Percentiles rank a stretch among this genome's conserved stretches.
These are phyloP conservation scores for Gryon sp. DNA, from an alignment of 1,140 invertebrate species.

Conservation along the genomic window DNA sequence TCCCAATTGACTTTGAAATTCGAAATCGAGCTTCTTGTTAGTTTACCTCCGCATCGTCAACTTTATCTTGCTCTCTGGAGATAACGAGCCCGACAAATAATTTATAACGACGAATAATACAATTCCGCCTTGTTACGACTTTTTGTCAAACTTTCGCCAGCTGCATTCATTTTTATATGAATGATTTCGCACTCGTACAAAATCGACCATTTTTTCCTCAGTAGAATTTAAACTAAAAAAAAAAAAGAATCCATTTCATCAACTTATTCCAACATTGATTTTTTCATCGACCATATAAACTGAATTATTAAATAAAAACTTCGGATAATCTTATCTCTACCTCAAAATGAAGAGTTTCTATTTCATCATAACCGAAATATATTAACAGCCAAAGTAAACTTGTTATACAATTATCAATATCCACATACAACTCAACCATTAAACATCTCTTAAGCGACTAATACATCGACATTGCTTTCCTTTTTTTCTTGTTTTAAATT, in stretches of 20 bases:
- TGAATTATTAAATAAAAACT: too few relatives aligned
- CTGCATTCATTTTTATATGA: slow-evolving; percentile 51
- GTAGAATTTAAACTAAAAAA: too few relatives aligned
- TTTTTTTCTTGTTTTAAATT: slow-evolving; percentile 40
- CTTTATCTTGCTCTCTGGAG: slow-evolving; percentile 53
- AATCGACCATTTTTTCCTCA: neutral
- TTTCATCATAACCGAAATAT: neutral
- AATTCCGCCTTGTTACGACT: slow-evolving; percentile 48
- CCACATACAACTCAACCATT: too few relatives aligned
- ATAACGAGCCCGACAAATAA: slow-evolving; percentile 64
- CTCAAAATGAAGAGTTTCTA: too few relatives aligned
- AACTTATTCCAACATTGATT: too few relatives aligned
- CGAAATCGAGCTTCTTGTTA: slow-evolving; percentile 64
- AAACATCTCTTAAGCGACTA: slow-evolving; percentile 2
- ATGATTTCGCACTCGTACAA: slow-evolving; percentile 48
- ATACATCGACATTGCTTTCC: too few relatives aligned
- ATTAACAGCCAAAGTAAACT: too few relatives aligned
- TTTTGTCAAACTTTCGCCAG: slow-evolving; percentile 50
- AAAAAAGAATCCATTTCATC: too few relatives aligned
- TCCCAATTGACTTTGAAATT: slow-evolving; percentile 64
- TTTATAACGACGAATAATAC: slow-evolving; percentile 61
- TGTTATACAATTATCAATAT: too few relatives aligned
- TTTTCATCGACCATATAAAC: too few relatives aligned
- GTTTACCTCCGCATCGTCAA: slow-evolving; percentile 50
- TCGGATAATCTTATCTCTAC: too few relatives aligned